Evolutionary conservation across 1,140 invertebrate species (phyloP).

Genomic region (Ericerus pela): DNA sequence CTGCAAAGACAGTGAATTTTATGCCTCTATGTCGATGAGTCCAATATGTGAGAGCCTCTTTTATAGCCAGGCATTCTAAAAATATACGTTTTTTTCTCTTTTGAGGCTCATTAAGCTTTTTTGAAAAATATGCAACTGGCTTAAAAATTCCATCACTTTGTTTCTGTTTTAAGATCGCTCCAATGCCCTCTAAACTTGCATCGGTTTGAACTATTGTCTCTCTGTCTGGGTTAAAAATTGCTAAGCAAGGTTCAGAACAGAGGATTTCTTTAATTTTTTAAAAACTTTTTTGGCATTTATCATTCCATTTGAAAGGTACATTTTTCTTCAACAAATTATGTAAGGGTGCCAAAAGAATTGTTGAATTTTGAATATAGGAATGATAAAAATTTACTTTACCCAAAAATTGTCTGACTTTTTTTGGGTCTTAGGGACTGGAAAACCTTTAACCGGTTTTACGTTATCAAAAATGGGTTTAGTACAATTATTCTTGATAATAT

Average conservation of each 20-base stretch:
- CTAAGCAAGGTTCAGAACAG: too few relatives aligned
- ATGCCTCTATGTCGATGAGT: conserved; percentile 30
- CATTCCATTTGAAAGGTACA: too few relatives aligned
- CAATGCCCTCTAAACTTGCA: too few relatives aligned
- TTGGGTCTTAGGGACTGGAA: conserved; percentile 21
- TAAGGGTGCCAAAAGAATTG: conserved; percentile 26
- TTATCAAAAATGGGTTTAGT: conserved; percentile 27
- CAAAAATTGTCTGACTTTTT: conserved; percentile 26
- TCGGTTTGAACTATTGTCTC: too few relatives aligned
- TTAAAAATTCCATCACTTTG: conserved; percentile 24
- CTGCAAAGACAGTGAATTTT: conserved; percentile 29
- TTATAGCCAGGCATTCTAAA: conserved; percentile 30
- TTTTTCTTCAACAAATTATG: conserved; percentile 27
- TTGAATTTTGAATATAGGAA: too few relatives aligned
- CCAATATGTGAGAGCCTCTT: conserved; percentile 32
- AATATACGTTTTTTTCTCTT: conserved; percentile 29
- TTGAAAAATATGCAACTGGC: conserved; percentile 26
- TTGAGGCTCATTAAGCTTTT: conserved; percentile 25
- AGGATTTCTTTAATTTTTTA: too few relatives aligned
- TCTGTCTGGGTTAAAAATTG: too few relatives aligned
- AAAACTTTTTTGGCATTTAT: too few relatives aligned
- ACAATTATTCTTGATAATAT: conserved; percentile 25
- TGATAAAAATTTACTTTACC: too few relatives aligned
- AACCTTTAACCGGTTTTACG: too few relatives aligned
- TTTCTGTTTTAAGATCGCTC: too few relatives aligned